Evolutionary conservation across 2,888 invertebrate genomes (phyloP), one percentile per base, ranked within the genome.

Genomic region (Tetragonula carbonaria): DNA sequence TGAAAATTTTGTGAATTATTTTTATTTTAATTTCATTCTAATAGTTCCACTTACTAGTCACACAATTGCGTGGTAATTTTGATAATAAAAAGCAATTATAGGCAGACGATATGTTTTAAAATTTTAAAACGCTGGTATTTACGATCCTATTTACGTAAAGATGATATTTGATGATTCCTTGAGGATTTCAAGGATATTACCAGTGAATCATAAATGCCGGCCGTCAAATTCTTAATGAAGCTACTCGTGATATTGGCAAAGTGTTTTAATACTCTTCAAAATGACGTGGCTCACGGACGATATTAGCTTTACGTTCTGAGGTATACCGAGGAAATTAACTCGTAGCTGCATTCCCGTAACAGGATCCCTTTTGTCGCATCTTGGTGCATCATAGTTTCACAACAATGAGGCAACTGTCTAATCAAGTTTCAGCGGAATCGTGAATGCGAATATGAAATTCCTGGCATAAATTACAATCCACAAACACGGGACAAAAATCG

Each of bases 291-390:
- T 68, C 11, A 23, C 18, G 23, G 50, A 68, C 8, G 50, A 16
- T 68, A 50, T 45, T 68, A 68, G 50, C 67, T 68, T 6, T 23
- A 50, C 50, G n/a, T 50, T 68, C 50, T 1, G 16, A 68, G 67
- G 50, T 50, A 50, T 50, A 23, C 50, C 23, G 45, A 23, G 67
- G 50, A 50, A 68, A 68, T 68, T 68, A 68, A 68, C 16, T 68
- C 50, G 16, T 67, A 33, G 33, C 33, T 16, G 50, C 28, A 45
- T 38, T 23, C 45, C 45, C 33, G 18, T 65, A 65, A 65, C 33
- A 33, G 38, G 21, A 33, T 65, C 38, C 33, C 65, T 65, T 33
- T 28, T 16, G 67, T 50, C 45, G n/a, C 11, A 23, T 50, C 50
- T 28, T 18, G 50, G 23, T 23, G 23, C 18, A 18, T 50, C 50